Evolutionary conservation across 2,113 vertebrate genomes (phyloP), one percentile per base, ranked within the genome.

Genomic region (Anolis carolinensis): DNA sequence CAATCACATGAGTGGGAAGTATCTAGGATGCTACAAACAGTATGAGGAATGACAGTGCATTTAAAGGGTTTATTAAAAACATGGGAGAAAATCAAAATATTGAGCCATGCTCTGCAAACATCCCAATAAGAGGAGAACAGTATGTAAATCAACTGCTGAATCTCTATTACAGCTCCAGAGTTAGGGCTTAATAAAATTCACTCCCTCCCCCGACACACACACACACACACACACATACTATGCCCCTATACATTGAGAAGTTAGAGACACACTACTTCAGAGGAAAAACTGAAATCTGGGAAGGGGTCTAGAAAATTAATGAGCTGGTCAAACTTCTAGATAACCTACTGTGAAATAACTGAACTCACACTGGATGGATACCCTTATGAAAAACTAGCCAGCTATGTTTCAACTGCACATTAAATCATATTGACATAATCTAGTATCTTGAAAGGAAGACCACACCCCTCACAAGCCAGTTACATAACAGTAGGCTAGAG

Each of bases 341-440:
- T 20, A 25, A 1, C 27, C 25, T 7, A 68, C 27, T 68, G 10
- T 30, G 25, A 68, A 11, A 68, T 5, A 68, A 68, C 27, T 68
- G 25, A 68, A n/a, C 65, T 68, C 30, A 6, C 65, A 68, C 25
- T 27, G 25, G 7, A 25, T 14, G 7, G 1, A 27, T 25, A 27
- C 8, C 27, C 25, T 65, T 1, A 0, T 9, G 4, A n/a, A 68
- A 44, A 55, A 21, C 0, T 0, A 36, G 30, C 1, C 18, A 36
- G 63, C 7, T 1, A 0, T 5, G 0, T 62, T n/a, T 68, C 80
- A 3, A 0, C 0, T 6, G 14, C 3, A 2, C 72, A 1, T 0
- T 3, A 55, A 76, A 65, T 84, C 59, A 0, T 36, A 34, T n/a
- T 34, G 20, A 2, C 13, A 62, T 75, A 70, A 25, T 67, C 1